Percentiles rank a stretch among this genome's conserved stretches.
Conservation (phyloP, 1,140 invertebrate genomes). For the Zaprionus capensis region DNA sequence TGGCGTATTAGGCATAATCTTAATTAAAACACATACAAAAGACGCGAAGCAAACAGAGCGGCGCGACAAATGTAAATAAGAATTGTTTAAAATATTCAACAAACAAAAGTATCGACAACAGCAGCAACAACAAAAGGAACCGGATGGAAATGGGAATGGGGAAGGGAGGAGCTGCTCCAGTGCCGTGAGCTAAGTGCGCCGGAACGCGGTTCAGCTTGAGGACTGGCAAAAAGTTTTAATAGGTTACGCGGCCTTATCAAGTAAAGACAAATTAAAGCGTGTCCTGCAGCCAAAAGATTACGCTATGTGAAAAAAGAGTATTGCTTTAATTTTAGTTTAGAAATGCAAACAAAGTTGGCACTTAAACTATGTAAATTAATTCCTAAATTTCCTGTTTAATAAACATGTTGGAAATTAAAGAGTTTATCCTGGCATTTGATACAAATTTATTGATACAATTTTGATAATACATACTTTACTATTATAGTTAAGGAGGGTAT, state of each 20-base stretch:
- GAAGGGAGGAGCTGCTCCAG: neutral
- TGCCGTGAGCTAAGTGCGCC: conserved; percentile 6
- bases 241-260: conserved; percentile 70
- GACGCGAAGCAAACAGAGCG: conserved; percentile 10
- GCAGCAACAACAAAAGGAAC: conserved; percentile 23
- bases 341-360: too few relatives aligned
- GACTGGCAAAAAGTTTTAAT: conserved; percentile 68
- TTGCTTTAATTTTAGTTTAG: neutral
- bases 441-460: too few relatives aligned
- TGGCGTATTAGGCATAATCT: conserved; percentile 41
- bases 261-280: conserved; percentile 65
- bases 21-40: conserved; percentile 58
- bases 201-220: conserved; percentile 42
- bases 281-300: conserved; percentile 60
- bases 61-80: conserved; percentile 53
- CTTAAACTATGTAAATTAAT: too few relatives aligned
- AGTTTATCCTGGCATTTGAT: too few relatives aligned
- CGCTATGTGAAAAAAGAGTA: conserved; percentile 29
- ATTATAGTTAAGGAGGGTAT: too few relatives aligned
- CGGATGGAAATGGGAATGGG: neutral
- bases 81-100: conserved; percentile 68
- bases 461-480: too few relatives aligned
- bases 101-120: conserved; percentile 20
- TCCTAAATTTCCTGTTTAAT: too few relatives aligned
- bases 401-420: too few relatives aligned